A percentile compares a stretch with the other conserved stretches of the same genome.
These are phyloP conservation scores for Acanthaster planci DNA, from an alignment of 35 echinoderm and acorn worm genomes.

Conservation along the genomic window DNA sequence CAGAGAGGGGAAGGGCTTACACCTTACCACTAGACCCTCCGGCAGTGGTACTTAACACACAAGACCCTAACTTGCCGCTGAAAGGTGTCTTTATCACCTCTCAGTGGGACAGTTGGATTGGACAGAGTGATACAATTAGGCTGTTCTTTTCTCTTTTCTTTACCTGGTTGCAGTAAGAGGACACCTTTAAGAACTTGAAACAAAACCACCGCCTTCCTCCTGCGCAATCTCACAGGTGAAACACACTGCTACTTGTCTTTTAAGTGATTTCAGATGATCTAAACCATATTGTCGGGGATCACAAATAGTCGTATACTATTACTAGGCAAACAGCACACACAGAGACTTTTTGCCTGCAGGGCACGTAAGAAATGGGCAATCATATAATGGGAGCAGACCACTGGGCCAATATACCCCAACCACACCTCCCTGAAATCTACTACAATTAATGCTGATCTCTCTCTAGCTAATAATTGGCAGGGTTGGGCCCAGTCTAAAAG, in stretches of 20 bases:
- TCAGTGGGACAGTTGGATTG: not conserved
- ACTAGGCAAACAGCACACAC: not conserved
- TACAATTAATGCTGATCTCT: constrained; percentile 1
- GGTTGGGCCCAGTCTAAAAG: not conserved
- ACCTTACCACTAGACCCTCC: not conserved
- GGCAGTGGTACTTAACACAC: not conserved
- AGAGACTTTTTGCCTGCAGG: not conserved
- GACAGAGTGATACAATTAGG: constrained; percentile 8
- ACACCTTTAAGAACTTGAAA: too few species aligned
- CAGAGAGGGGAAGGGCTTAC: not conserved
- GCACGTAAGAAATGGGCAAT: not conserved
- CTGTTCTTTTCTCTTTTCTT: not conserved
- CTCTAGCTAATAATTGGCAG: not conserved
- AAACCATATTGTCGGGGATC: constrained; percentile 11
- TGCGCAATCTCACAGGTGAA: not conserved
- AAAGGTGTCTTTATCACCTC: not conserved
- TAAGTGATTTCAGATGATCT: not conserved
- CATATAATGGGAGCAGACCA: not conserved
- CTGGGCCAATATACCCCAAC: not conserved
- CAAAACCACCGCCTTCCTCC: not conserved
- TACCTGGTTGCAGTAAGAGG: too few species aligned
- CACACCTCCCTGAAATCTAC: not conserved
- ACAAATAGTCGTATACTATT: not conserved
- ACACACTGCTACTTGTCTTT: too few species aligned
- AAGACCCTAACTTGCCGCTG: not conserved